These are phyloP conservation scores for Mercenaria mercenaria DNA, from an alignment of 1,140 invertebrate species.

Conservation along the genomic window DNA sequence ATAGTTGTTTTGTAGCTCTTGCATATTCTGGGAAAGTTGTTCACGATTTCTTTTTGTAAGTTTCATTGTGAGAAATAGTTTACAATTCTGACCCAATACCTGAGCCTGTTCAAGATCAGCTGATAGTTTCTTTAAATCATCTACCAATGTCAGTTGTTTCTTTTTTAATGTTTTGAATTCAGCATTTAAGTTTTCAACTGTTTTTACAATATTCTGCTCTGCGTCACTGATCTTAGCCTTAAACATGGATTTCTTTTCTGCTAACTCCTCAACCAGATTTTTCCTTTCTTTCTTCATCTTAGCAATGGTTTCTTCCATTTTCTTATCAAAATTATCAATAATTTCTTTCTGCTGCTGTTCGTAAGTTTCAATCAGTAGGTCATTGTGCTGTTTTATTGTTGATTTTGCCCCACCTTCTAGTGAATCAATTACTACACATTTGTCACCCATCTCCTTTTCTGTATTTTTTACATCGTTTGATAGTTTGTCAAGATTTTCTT, in stretches of 20 bases:
- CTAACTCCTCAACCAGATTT: background rate
- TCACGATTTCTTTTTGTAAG: background rate
- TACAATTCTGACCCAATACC: background rate
- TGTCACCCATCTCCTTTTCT: background rate
- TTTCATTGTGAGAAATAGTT: slow-evolving; percentile 1
- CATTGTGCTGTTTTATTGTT: background rate
- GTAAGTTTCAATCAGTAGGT: background rate
- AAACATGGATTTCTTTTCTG: background rate
- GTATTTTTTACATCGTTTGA: background rate
- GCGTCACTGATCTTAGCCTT: background rate
- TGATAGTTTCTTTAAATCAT: background rate
- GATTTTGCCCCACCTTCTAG: background rate
- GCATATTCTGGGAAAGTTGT: background rate
- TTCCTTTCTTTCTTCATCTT: background rate
- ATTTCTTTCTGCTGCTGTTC: background rate
- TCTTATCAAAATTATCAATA: background rate
- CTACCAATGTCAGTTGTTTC: background rate
- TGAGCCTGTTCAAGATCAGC: background rate
- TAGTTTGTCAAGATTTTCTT: background rate
- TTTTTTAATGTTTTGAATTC: background rate
- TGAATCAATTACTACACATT: background rate
- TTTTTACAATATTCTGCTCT: background rate
- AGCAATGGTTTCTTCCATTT: background rate
- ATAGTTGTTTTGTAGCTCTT: background rate
- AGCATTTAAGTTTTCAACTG: background rate